phyloP scores from a whole-genome alignment of 2,888 invertebrate species.

The Himalopsyche tibetana region DNA sequence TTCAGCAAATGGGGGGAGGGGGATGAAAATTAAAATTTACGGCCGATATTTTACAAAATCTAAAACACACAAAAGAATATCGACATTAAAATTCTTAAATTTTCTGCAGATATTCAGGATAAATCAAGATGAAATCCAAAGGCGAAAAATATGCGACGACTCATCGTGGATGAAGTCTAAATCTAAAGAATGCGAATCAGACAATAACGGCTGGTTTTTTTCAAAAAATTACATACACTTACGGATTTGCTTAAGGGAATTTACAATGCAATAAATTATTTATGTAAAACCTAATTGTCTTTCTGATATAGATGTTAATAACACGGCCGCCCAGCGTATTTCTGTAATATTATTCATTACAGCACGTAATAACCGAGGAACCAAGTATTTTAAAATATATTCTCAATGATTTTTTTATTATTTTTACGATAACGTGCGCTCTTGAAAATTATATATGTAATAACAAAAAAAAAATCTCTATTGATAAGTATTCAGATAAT shows the following conservation, averaged over 20 bases:
- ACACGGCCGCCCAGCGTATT: too few relatives aligned
- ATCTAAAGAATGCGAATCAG: slow-evolving; percentile 21
- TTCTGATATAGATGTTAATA: too few relatives aligned
- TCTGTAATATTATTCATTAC: too few relatives aligned
- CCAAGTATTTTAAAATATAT: too few relatives aligned
- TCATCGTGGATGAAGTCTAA: slow-evolving; percentile 30
- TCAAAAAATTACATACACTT: neutral
- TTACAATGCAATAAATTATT: too few relatives aligned
- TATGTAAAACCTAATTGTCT: too few relatives aligned
- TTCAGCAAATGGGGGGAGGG: neutral
- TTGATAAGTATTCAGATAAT: too few relatives aligned
- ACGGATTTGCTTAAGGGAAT: neutral
- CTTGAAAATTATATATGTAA: too few relatives aligned
- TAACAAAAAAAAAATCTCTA: too few relatives aligned
- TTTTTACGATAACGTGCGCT: too few relatives aligned
- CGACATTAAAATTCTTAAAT: slow-evolving; percentile 23
- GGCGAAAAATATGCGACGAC: slow-evolving; percentile 18
- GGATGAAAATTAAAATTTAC: neutral
- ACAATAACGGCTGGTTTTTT: slow-evolving; percentile 19
- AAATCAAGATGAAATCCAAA: slow-evolving; percentile 25
- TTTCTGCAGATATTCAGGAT: neutral
- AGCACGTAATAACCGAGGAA: too few relatives aligned
- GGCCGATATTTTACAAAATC: neutral
- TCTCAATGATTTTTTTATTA: too few relatives aligned
- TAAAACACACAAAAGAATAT: neutral